phyloP scores from a whole-genome alignment of 2,888 invertebrate species.

The Troides aeacus region DNA sequence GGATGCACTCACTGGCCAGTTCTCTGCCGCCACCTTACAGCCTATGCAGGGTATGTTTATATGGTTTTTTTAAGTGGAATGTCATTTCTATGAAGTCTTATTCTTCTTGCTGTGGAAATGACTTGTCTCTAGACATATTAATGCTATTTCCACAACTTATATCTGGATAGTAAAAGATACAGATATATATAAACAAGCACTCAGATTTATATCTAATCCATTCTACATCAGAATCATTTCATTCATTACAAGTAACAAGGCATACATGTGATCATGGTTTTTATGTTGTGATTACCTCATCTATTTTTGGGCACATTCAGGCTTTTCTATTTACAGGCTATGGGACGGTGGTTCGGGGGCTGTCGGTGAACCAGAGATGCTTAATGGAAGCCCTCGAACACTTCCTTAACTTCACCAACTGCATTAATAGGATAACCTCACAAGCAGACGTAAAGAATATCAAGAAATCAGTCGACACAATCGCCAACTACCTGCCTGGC shows the following conservation, averaged over 20 bases:
- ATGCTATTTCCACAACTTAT: too few relatives aligned
- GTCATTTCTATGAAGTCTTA: too few relatives aligned
- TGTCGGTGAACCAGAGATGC: constrained; percentile 34
- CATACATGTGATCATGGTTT: constrained; percentile 22
- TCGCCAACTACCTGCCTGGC: constrained; percentile 69
- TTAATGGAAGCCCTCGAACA: constrained; percentile 45
- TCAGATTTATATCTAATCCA: background rate
- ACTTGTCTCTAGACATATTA: too few relatives aligned
- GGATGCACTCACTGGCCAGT: constrained; percentile 45
- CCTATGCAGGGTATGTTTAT: constrained; percentile 44
- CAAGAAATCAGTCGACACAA: constrained; percentile 36
- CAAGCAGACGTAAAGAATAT: constrained; percentile 51
- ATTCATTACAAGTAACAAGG: background rate
- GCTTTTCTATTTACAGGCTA: constrained; percentile 64
- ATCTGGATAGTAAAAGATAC: too few relatives aligned
- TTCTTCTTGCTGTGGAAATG: too few relatives aligned
- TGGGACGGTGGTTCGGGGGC: constrained; percentile 7
- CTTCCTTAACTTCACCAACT: constrained; percentile 53
- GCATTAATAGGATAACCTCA: constrained; percentile 51
- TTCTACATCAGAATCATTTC: background rate
- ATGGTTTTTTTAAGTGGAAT: background rate
- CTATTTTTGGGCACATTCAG: constrained; percentile 75
- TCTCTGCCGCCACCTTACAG: constrained; percentile 45
- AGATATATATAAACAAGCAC: background rate
- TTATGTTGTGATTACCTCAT: constrained; percentile 40